These are phyloP conservation scores for Thaumatotibia leucotreta DNA, from an alignment of 1,140 invertebrate species.

Conservation along the genomic window DNA sequence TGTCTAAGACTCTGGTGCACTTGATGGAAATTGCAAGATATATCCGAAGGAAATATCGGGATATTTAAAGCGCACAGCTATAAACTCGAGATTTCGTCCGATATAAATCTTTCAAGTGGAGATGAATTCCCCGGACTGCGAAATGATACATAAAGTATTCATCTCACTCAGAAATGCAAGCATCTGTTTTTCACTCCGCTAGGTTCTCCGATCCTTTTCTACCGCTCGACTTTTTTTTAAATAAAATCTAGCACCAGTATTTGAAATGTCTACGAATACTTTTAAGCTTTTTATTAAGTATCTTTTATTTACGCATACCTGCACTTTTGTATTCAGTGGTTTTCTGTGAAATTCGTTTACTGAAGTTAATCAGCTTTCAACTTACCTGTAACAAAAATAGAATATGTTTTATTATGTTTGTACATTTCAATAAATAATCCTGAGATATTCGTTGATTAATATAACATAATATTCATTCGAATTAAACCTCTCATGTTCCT, in stretches of 20 bases:
- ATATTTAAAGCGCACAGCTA: slow-evolving; percentile 45
- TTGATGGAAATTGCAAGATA: slow-evolving; percentile 34
- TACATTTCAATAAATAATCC: too few relatives aligned
- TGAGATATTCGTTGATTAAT: too few relatives aligned
- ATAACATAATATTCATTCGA: too few relatives aligned
- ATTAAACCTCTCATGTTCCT: too few relatives aligned
- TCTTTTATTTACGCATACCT: background rate
- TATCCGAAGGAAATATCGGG: slow-evolving; percentile 42
- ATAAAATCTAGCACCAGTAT: background rate
- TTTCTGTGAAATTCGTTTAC: background rate
- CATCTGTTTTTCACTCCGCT: slow-evolving; percentile 49
- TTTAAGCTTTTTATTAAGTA: background rate
- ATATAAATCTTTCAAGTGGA: slow-evolving; percentile 68
- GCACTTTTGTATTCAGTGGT: background rate
- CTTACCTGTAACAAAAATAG: slow-evolving; percentile 2
- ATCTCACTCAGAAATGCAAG: slow-evolving; percentile 58
- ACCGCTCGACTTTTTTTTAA: background rate
- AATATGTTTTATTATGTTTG: background rate
- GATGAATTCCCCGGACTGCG: slow-evolving; percentile 62
- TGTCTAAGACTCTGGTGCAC: slow-evolving; percentile 21
- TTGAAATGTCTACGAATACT: background rate
- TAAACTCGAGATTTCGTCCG: slow-evolving; percentile 60
- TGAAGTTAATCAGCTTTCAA: background rate
- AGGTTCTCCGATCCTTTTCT: slow-evolving; percentile 24
- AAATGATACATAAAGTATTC: slow-evolving; percentile 73